Base-by-base conservation (phyloP, 2,888 invertebrate genomes). In the Microctonus brassicae region DNA sequence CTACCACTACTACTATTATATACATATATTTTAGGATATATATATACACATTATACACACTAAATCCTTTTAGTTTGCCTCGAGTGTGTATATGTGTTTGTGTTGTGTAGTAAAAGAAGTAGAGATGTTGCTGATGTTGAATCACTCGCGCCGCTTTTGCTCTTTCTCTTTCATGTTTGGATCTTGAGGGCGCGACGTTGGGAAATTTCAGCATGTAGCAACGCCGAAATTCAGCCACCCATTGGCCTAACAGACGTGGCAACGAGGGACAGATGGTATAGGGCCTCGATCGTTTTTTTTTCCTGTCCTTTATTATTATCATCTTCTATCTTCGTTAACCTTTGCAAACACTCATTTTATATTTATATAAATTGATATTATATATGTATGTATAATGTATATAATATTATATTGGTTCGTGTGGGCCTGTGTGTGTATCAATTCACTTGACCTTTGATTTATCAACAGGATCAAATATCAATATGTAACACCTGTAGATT, bases 181-280 rank as follows among this genome's bases (percentile, higher is more conserved):
- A 34, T 70, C 66, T 66, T 66, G 66, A 69, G 71, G 62, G 53
- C 58, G 53, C 58, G 42, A 53, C 67, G 64, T 70, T 57, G 53
- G 60, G 17, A 55, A 53, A 62, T 20, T 57, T 22, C 57, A 42
- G 11, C 42, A 24, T 24, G 71, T 57, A 53, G 17, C 60, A 65
- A 69, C 52, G 67, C 73, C 72, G 55, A 75, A 72, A 75, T 67
- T 69, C 72, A 74, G 70, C 75, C 74, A 79, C 79, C n/a, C 78
- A 78, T 77, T 78, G 39, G 42, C 57, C 52, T 75, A 73, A 79
- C 77, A 80, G 82, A 82, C 79, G 80, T 81, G 82, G 82, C 82
- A 82, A 82, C 82, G 79, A 81, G 80, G 82, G 82, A 82, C 82
- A 82, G 82, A 82, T 71, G 65, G 73, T 71, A n/a, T n/a, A 70